Evolutionary conservation across 2,113 vertebrate genomes (phyloP), one percentile per base, ranked within the genome.

Genomic region (Ageneiosus marmoratus): DNA sequence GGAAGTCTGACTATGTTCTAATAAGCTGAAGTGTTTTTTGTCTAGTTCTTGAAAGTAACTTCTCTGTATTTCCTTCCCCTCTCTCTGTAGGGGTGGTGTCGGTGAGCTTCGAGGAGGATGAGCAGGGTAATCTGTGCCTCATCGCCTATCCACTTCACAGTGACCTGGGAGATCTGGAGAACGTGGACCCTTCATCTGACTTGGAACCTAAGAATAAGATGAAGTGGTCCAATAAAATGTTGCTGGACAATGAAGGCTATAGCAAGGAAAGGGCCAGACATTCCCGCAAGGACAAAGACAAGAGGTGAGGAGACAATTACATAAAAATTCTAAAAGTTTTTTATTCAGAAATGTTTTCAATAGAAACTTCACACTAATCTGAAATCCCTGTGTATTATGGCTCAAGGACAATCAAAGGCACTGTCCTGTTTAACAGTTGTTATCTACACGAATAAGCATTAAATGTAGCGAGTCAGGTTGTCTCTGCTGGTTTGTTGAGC

Each of bases 71-170:
- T 84, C 86, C 86, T 81, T 18, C 20, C 41, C 22, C n/a, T 51
- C 6, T 87, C 22, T 85, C 70, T 83, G 46, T 76, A 95, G 98
- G 98, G 89, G 97, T 98, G 37, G 97, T 99, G 41, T 99, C 98
- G 0, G 98, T 99, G 80, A 93, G 97, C 90, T 99, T 99, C 82
- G 98, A 99, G 90, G 98, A 99, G 87, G 97, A 99, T 51, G 97
- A 98, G 92, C 97, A 98, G 90, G 96, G 96, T 81, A 98, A 97
- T 86, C 91, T 99, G 80, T 98, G 97, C 91, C 94, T 99, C 91
- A 96, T 99, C 82, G 97, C 98, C 34, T 98, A 99, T 93, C 98
- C 98, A 12, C 91, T 98, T 89, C 97, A 95, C 91, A 96, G 95
- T 75, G 98, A 99, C 91, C 94, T 95, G 0, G 95, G 94, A 65